phyloP scores from a whole-genome alignment of 2,797 vertebrate species.

The Urophycis tenuis region DNA sequence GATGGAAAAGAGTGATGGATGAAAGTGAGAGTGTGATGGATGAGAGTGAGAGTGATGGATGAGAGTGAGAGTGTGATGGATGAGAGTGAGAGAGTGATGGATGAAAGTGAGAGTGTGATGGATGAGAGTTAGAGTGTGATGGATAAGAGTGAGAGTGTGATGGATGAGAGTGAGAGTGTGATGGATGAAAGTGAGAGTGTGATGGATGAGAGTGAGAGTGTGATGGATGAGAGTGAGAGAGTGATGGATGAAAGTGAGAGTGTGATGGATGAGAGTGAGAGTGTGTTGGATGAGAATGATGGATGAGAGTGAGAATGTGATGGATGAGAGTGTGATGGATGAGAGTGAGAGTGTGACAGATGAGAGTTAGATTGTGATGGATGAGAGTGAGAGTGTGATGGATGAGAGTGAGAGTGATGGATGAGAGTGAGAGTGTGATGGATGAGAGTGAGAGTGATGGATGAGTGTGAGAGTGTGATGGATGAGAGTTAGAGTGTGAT shows the following conservation, averaged over 20 bases:
- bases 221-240: background rate
- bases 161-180: too few species aligned
- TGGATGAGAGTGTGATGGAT: background rate
- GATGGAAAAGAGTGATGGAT: too few species aligned
- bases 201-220: background rate
- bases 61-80: background rate
- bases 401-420: background rate
- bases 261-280: background rate
- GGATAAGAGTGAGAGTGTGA: background rate
- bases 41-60: background rate
- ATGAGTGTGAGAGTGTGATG: background rate
- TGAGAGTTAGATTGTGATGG: background rate
- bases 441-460: background rate
- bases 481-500: too few species aligned
- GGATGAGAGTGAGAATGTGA: background rate
- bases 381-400: background rate
- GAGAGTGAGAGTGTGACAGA: background rate
- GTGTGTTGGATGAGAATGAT: background rate
- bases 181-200: background rate
- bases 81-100: background rate
- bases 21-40: too few species aligned
- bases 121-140: too few species aligned
- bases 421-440: background rate
- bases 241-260: background rate
- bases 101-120: background rate